Base-by-base conservation (phyloP, 2,113 vertebrate genomes). In the Peromyscus californicus region DNA sequence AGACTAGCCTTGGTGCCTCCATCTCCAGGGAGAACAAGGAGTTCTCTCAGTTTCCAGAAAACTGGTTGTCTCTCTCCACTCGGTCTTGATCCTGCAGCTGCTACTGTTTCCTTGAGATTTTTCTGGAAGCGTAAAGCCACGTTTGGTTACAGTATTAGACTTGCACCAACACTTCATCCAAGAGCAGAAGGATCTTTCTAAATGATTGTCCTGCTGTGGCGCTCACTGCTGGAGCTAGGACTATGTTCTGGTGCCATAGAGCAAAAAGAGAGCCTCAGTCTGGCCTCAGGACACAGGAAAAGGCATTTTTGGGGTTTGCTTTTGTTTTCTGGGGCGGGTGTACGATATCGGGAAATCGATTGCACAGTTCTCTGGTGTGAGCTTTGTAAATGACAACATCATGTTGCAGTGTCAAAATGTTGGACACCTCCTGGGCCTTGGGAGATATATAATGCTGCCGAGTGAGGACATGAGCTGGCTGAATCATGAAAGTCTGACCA, bases 181-280 rank as follows among this genome's bases (percentile, higher is more conserved):
- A 36, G 42, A 13, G 29, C 29, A 45, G 39, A 85, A 42, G 82
- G 24, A 7, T 63, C n/a, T 11, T 6, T 67, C 61, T 86, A 69
- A 45, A 33, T 51, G 65, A 33, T 2, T 51, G 45, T 67, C 61
- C 17, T 48, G 61, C 39, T 13, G 10, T 2, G n/a, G 57, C 11
- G 0, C 15, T 83, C 29, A 65, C 24, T 1, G 39, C n/a, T 19
- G n/a, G 24, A 29, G 3, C 26, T 67, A 31, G 26, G 26, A 19
- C 39, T 48, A 21, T 3, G 1, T 39, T 45, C n/a, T 24, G 7
- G 57, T 0, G 10, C 21, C n/a, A 29, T 0, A 84, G 82, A 1
- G 10, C 42, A 69, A 22, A 4, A 48, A 36, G 31, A 87, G 42
- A 87, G 29, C 29, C 33, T 45, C 29, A 51, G 29, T 24, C 19